Base-by-base conservation (phyloP, 2,797 vertebrate species). In the Erethizon dorsatum region DNA sequence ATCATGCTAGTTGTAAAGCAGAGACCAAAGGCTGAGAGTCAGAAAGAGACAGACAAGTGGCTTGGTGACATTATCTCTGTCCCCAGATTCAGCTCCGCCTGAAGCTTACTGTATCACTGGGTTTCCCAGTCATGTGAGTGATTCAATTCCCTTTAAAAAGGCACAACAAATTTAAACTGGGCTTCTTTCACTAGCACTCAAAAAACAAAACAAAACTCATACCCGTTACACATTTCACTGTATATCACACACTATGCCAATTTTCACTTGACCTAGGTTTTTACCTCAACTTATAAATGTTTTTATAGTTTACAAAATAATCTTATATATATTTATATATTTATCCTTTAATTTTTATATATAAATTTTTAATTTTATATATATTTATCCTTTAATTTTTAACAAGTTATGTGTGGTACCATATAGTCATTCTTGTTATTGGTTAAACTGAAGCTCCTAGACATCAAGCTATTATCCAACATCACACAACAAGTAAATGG, bases 291-390 rank as follows among this genome's bases (percentile, higher is more conserved):
- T 85, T 92, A 61, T 26, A 12, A 94, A 80, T 10, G 31, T 56
- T 52, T 90, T 84, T 93, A 45, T 91, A 69, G 7, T 33, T 96
- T 69, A 83, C 12, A 84, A 93, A 88, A 67, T 85, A 88, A 91
- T 69, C 69, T 79, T 50, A 28, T 41, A 41, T 41, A 41, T 41
- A 41, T 41, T 41, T 22, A 50, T 75, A 6, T 75, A 45, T 69
- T 52, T 73, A 84, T 84, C 18, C 82, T 18, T 78, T 94, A 73
- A 50, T 88, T 95, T 91, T 89, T 80, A 94, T 41, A 41, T 41
- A 41, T 41, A 41, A 41, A 41, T 41, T 41, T 41, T 41, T 41
- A 41, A 91, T 69, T 69, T 79, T 50, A 28, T 22, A 50, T 75
- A 6, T 75, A 45, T 69, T 52, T 73, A 84, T 84, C 18, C 82